Conservation (phyloP, 1,140 invertebrate genomes). For the Ptiloglossa arizonensis region DNA sequence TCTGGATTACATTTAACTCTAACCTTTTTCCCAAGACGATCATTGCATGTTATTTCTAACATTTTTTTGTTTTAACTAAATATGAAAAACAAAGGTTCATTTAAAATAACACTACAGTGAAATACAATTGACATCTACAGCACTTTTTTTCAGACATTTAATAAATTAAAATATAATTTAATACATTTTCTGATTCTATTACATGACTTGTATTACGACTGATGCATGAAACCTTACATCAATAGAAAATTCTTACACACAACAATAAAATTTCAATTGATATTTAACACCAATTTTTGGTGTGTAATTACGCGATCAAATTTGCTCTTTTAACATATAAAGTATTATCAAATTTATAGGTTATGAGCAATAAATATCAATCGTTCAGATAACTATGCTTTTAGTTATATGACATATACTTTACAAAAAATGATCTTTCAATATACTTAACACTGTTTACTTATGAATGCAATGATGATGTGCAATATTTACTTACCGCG, state of each 20-base stretch:
- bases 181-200: no score
- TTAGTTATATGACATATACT: not conserved
- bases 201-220: no score
- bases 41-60: constrained; percentile 99
- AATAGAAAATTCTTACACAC: no score
- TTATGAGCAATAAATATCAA: not conserved
- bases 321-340: not conserved
- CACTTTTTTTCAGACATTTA: no score
- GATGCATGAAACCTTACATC: no score
- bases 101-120: not conserved
- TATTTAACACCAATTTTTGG: no score
- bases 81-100: not conserved
- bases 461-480: not conserved
- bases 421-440: not conserved
- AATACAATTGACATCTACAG: not conserved
- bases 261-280: no score
- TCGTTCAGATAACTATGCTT: no score
- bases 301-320: no score
- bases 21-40: constrained; percentile 98
- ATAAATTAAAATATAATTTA: no score
- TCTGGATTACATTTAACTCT: constrained; percentile 99
- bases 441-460: not conserved
- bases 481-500: constrained; percentile 11
- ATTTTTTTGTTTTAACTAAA: constrained; percentile 84
- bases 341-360: not conserved